These are phyloP conservation scores for Drosophila picticornis DNA, from an alignment of 2,888 invertebrate species.

Conservation along the genomic window DNA sequence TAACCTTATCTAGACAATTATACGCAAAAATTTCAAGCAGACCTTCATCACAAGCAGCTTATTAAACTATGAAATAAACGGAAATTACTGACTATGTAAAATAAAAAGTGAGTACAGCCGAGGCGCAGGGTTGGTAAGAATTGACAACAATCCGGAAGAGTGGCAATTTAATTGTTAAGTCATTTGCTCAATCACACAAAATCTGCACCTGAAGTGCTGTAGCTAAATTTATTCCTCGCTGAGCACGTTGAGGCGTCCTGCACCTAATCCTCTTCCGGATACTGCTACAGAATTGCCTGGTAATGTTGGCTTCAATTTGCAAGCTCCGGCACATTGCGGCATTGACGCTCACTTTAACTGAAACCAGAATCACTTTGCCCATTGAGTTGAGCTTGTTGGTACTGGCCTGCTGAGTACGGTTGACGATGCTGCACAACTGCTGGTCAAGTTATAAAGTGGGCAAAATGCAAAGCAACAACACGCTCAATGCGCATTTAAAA, in stretches of 20 bases:
- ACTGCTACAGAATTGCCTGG: background rate
- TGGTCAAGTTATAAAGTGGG: constrained; percentile 29
- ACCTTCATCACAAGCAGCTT: background rate
- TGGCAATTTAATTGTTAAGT: constrained; percentile 2
- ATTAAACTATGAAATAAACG: background rate
- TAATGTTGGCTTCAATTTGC: constrained; percentile 14
- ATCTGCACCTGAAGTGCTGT: constrained; percentile 12
- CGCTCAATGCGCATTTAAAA: constrained; percentile 66
- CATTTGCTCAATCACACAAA: background rate
- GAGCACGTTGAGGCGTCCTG: background rate
- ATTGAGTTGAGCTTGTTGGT: constrained; percentile 19
- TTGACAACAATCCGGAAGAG: background rate
- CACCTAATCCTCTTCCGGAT: no score
- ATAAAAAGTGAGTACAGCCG: background rate
- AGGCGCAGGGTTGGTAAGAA: background rate
- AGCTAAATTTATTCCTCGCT: constrained; percentile 5
- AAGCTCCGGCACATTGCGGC: constrained; percentile 26
- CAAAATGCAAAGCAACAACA: constrained; percentile 43
- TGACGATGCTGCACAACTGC: background rate
- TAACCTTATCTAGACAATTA: background rate
- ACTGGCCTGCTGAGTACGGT: constrained; percentile 4
- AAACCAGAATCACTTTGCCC: constrained; percentile 22
- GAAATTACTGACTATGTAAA: background rate
- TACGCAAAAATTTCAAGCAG: background rate
- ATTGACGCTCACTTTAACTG: constrained; percentile 10